Base-by-base conservation (phyloP, 2,113 vertebrate genomes). In the Verasper variegatus region DNA sequence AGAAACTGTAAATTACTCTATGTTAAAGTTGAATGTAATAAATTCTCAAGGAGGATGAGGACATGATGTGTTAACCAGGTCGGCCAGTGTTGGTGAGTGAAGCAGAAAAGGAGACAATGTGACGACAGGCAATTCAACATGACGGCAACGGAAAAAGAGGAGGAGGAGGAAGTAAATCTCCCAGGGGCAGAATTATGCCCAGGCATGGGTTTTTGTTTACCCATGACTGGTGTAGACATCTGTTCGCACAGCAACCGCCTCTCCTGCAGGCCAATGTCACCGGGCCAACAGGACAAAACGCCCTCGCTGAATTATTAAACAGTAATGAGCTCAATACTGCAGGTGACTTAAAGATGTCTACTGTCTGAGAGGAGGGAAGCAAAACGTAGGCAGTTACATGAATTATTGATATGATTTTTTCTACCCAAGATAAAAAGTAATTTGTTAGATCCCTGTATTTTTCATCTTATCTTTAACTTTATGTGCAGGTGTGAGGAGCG, bases 181-280 rank as follows among this genome's bases (percentile, higher is more conserved):
- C 79, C 78, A 17, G 35, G 65, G 75, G 73, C 68, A 54, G 56
- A 82, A 79, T 91, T 79, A 83, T 85, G 85, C 68, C 59, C 67
- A 80, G 69, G 77, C 74, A 78, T 75, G 71, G 40, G 37, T 78
- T 83, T 86, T 80, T 89, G 88, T 91, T 92, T 90, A 91, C 84
- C 79, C 68, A 62, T 75, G 75, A 80, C 78, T 80, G 78, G 70
- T 78, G 80, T 65, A 85, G 90, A 92, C 94, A 94, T 93, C 92
- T 93, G 94, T 81, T 93, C 83, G 27, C 92, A 63, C 90, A 88
- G 92, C 87, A 86, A 68, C 80, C 52, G 27, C 62, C 82, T 88
- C 76, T 89, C 73, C 88, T 69, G 73, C 68, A 31, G 68, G 85
- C 89, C 89, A 90, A 82, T 74, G 86, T 92, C 91, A 89, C 76